Evolutionary conservation across 2,113 vertebrate species (phyloP).

Genomic region (Oreocharis arfaki): DNA sequence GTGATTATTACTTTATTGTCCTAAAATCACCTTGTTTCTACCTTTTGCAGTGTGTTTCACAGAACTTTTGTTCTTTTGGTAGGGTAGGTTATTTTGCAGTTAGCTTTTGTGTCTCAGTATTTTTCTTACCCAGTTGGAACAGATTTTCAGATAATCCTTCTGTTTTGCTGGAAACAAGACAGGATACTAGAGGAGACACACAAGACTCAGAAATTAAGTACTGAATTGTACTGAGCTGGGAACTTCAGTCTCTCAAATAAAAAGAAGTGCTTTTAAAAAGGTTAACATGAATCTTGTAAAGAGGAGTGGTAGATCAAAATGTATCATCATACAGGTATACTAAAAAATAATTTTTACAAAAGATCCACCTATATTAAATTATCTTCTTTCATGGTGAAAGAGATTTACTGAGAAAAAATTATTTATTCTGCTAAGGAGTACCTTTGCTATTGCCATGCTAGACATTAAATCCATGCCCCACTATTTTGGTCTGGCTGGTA

Average conservation of each 20-base stretch:
- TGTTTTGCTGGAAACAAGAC: background rate
- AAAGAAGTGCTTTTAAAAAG: background rate
- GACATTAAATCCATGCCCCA: background rate
- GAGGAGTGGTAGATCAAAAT: background rate
- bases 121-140: background rate
- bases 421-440: background rate
- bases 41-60: background rate
- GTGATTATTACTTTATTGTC: background rate
- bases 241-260: background rate
- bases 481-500: background rate
- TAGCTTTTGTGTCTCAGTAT: background rate
- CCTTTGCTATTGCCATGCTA: background rate
- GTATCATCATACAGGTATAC: accelerated
- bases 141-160: background rate
- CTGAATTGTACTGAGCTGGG: background rate
- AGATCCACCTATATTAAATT: background rate
- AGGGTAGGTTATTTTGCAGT: background rate
- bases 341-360: background rate
- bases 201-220: background rate
- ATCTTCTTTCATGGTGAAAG: background rate
- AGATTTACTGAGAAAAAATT: background rate
- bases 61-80: background rate
- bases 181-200: background rate
- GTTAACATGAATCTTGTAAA: background rate
- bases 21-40: background rate